phyloP scores from a whole-genome alignment of 2,888 invertebrate genomes.

The Balanococcus diminutus region DNA sequence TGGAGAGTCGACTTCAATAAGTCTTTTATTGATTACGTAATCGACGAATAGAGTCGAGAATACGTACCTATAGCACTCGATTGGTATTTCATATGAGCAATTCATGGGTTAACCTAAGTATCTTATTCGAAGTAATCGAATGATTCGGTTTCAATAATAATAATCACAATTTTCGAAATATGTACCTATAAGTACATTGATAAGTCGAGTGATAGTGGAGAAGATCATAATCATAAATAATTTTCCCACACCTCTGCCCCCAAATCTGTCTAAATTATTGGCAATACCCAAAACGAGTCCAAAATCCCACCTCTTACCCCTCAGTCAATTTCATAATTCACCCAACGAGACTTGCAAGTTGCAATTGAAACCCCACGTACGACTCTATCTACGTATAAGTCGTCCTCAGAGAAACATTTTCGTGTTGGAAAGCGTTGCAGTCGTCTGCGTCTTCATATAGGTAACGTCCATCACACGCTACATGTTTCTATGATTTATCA shows the following conservation, averaged over 20 bases:
- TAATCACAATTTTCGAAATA: too few relatives aligned
- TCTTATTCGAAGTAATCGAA: too few relatives aligned
- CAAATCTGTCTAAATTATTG: too few relatives aligned
- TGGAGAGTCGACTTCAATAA: too few relatives aligned
- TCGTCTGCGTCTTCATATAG: background rate
- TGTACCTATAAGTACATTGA: too few relatives aligned
- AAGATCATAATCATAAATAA: background rate
- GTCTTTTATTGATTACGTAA: background rate
- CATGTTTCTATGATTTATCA: background rate
- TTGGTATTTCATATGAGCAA: too few relatives aligned
- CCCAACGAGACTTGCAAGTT: too few relatives aligned
- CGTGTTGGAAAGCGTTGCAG: background rate
- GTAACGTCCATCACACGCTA: background rate
- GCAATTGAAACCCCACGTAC: background rate
- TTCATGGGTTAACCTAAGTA: too few relatives aligned
- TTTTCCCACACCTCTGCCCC: background rate
- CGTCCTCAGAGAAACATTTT: background rate
- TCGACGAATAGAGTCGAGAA: background rate
- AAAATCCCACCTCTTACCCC: background rate
- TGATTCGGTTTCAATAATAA: too few relatives aligned
- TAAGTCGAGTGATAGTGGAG: too few relatives aligned
- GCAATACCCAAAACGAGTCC: background rate
- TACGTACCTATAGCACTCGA: too few relatives aligned
- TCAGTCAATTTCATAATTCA: background rate
- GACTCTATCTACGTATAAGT: too few relatives aligned